Conservation (phyloP, 1,140 invertebrate species). For the Palaemon carinicauda region DNA sequence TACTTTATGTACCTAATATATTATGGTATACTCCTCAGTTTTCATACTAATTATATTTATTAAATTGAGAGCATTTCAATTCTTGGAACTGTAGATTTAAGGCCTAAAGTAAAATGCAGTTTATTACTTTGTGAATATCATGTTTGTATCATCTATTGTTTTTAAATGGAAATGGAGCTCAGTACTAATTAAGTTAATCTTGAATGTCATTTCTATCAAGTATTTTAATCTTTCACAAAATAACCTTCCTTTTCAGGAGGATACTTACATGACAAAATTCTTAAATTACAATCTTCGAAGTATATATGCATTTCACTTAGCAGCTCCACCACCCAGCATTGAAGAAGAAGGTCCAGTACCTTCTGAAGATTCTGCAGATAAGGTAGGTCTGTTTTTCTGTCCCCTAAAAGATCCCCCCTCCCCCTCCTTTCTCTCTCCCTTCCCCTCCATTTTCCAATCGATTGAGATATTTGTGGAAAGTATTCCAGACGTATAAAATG, state of each 20-base stretch:
- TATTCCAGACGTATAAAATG: no score
- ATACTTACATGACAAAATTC: constrained; percentile 53
- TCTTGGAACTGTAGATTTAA: neutral
- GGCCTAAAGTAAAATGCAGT: neutral
- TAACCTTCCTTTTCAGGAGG: constrained; percentile 31
- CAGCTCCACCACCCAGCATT: constrained; percentile 25
- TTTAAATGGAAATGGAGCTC: no score
- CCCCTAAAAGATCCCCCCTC: neutral
- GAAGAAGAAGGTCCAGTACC: constrained; percentile 27
- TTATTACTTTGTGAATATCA: no score
- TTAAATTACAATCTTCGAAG: constrained; percentile 42
- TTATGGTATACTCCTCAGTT: no score
- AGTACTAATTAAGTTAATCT: neutral
- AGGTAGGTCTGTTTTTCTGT: neutral
- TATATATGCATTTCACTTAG: constrained; percentile 45
- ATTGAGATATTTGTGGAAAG: no score
- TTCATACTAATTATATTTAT: neutral
- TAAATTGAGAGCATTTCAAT: no score
- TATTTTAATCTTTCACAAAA: neutral
- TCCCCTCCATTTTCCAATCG: no score
- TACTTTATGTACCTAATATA: no score
- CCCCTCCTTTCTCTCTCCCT: no score
- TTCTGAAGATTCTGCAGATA: neutral
- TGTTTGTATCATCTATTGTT: no score
- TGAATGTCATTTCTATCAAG: neutral